Conservation (phyloP, 2,888 invertebrate genomes). For the Caenorhabditis drosophilae region DNA sequence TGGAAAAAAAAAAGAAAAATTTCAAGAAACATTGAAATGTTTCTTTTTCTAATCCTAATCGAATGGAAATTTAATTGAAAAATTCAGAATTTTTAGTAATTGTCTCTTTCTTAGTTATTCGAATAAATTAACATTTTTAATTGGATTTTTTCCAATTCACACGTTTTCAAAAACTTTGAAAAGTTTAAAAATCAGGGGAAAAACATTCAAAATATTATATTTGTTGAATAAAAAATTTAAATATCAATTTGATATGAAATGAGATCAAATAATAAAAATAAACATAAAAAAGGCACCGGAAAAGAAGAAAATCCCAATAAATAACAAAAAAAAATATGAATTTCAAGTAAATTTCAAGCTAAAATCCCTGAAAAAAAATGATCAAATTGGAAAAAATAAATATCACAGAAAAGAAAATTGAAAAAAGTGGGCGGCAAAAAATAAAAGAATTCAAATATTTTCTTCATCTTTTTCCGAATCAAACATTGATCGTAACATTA, state of each 20-base stretch:
- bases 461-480: slow-evolving; percentile 41
- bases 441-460: slow-evolving; percentile 1
- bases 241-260: slow-evolving; percentile 1
- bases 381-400: slow-evolving; percentile 1
- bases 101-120: no score
- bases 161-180: no score
- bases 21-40: no score
- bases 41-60: no score
- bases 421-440: not conserved
- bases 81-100: no score
- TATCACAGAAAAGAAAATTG: not conserved
- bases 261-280: slow-evolving; percentile 1
- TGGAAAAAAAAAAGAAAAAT: no score
- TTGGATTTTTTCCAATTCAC: no score
- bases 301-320: not conserved
- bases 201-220: no score
- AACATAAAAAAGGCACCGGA: not conserved
- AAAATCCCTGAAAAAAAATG: not conserved
- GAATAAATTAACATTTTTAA: no score
- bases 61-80: no score
- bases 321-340: not conserved
- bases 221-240: no score
- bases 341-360: not conserved
- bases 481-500: slow-evolving; percentile 49
- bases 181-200: no score